Base-by-base conservation (phyloP, 2,797 vertebrate genomes). In the Phoebastria nigripes region DNA sequence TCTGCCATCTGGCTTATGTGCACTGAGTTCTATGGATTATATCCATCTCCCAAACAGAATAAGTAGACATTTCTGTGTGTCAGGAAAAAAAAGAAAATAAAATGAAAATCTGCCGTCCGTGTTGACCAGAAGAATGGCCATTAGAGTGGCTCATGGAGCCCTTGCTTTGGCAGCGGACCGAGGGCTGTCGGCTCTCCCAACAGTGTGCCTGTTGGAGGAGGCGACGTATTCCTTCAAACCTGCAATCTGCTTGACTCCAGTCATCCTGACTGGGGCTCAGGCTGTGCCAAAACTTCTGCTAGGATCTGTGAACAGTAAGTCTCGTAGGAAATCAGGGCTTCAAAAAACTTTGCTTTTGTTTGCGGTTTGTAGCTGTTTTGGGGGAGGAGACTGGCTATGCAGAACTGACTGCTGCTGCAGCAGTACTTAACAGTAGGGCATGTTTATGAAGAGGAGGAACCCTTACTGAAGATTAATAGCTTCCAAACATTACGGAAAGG, bases 1-100 rank as follows among this genome's bases (percentile, higher is more conserved):
- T 97, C 92, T 96, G 94, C 97, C 97, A 96, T 97, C 95, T 97
- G 95, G 94, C 95, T 98, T 95, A 96, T 95, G 89, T 95, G 96
- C 93, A 93, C 28, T 44, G 89, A 92, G 72, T 94, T 94, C 95
- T 94, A 79, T 63, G 63, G 82, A 93, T 95, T 96, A 97, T 61
- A 93, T 72, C 72, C 67, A 82, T 94, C 87, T 97, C 95, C 89
- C 88, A 96, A 95, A 97, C 84, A 92, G 94, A 98, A 65, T 91
- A 83, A 95, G 55, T 90, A 95, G 93, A 93, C 91, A 88, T 96
- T 96, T 96, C 79, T 93, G 76, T 89, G 87, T 92, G 82, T 88
- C 56, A 54, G 91, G 52, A 24, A 79, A 83, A 85, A 62, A 46
- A 82, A 49, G n/a, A 84, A 81, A 96, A 79, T 5, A 86, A 72